Percentiles rank a stretch among this genome's conserved stretches.
These are phyloP conservation scores for Pholis gunnellus DNA, from an alignment of 2,113 vertebrate genomes.

Conservation along the genomic window DNA sequence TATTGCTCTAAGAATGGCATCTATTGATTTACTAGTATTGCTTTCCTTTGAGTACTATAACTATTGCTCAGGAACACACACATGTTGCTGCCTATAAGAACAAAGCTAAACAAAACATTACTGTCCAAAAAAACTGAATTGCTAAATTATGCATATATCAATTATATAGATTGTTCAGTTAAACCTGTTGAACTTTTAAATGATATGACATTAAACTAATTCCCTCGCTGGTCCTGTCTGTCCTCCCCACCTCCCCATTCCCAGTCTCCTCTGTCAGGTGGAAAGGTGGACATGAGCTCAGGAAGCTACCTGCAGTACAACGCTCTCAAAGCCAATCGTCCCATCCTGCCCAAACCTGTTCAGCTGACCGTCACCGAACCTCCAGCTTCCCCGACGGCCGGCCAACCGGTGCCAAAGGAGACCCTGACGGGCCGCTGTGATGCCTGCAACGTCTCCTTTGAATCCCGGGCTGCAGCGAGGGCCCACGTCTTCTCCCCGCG, in stretches of 20 bases:
- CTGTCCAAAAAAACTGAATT: not conserved
- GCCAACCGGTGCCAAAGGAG: constrained; percentile 79
- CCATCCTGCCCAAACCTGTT: constrained; percentile 86
- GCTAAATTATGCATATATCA: not conserved
- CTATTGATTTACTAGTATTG: not conserved
- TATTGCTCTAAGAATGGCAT: not conserved
- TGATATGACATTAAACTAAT: not conserved
- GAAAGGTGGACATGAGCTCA: constrained; percentile 82
- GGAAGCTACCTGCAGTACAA: constrained; percentile 86
- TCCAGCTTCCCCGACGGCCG: constrained; percentile 64
- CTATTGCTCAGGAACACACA: not conserved
- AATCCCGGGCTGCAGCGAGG: constrained; percentile 90
- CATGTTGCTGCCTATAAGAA: not conserved
- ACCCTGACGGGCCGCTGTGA: constrained; percentile 87
- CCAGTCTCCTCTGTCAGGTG: constrained; percentile 77
- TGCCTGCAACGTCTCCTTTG: constrained; percentile 88
- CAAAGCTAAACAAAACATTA: not conserved
- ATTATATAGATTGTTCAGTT: not conserved
- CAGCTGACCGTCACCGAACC: constrained; percentile 79
- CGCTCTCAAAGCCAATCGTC: constrained; percentile 85
- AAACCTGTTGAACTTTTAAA: not conserved
- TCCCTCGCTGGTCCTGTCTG: constrained; percentile 12
- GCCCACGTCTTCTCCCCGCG: constrained; percentile 91
- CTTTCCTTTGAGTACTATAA: not conserved
- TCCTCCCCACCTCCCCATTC: not conserved